Base-by-base conservation (phyloP, 2,113 vertebrate genomes). In the Capreolus pygargus region DNA sequence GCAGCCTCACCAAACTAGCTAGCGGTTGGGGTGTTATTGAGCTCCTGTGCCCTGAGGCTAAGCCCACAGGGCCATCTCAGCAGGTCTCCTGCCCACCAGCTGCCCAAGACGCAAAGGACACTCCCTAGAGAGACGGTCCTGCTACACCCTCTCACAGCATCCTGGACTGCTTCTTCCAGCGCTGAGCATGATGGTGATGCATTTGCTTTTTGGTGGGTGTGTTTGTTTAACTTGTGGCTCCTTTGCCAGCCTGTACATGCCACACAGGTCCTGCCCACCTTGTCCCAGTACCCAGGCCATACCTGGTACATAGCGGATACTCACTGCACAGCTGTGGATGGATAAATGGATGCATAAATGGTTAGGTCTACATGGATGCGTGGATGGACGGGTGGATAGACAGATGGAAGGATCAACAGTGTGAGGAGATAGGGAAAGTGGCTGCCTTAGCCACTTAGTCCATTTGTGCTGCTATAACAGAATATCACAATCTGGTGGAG, bases 21-120 rank as follows among this genome's bases (percentile, higher is more conserved):
- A 89, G 21, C 25, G 1, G 4, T 28, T 3, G 47, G 78, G 74
- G 12, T 23, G 11, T 13, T 30, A 36, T 25, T 2, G 39, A 87
- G 86, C 33, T 89, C 88, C 86, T 50, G 52, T 94, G 84, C 43
- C 90, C 76, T 0, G 79, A 92, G 92, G 90, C 87, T 64, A 85
- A 92, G 87, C 36, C 54, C 9, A 9, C 1, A 8, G 82, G 76
- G 57, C 85, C 45, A 3, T n/a, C 57, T 96, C 86, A 55, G 84
- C n/a, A 70, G 84, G 17, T 60, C 67, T 92, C 91, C 76, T 86
- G 76, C 92, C 88, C 67, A 70, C 28, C 19, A 78, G 88, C 25
- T 88, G 97, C 87, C 93, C 47, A 67, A 86, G 94, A 60, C 88
- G 17, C 33, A n/a, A 89, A 91, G 45, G 94, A 93, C 43, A 47